Conservation (phyloP, 2,113 vertebrate genomes). For the Phrynosoma platyrhinos region DNA sequence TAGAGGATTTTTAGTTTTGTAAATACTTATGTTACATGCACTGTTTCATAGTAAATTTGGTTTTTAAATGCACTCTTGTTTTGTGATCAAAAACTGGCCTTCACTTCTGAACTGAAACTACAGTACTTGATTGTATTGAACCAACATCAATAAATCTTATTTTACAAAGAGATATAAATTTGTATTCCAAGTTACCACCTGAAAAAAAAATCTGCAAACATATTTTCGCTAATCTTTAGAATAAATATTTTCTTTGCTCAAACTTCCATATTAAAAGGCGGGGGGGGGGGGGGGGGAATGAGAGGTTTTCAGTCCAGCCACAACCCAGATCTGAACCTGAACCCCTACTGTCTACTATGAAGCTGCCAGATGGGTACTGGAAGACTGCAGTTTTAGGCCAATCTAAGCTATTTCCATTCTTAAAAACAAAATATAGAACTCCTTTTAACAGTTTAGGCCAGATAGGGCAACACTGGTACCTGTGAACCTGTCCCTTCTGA, state of each 20-base stretch:
- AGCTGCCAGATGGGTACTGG: neutral
- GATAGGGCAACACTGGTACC: too few species aligned
- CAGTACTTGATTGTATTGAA: conserved; percentile 93
- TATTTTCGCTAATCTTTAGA: neutral
- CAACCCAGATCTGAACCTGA: neutral
- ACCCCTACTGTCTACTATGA: neutral
- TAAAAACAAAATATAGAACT: neutral
- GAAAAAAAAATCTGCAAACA: neutral
- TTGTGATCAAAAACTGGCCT: conserved; percentile 87
- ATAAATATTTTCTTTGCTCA: neutral
- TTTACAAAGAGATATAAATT: conserved; percentile 59
- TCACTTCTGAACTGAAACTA: conserved; percentile 88
- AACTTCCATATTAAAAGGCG: neutral
- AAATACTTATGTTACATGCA: conserved; percentile 84
- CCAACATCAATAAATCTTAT: conserved; percentile 91
- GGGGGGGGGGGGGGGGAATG: too few species aligned
- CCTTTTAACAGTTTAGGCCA: too few species aligned
- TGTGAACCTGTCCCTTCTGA: neutral
- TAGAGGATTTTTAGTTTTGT: conserved; percentile 78
- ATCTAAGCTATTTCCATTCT: neutral
- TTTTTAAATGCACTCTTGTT: conserved; percentile 87
- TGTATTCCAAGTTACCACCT: neutral
- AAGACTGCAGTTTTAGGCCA: neutral
- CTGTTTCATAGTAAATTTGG: conserved; percentile 86
- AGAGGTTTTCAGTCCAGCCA: neutral